Conservation (phyloP, 2,888 invertebrate genomes). For the Cerceris rybyensis region DNA sequence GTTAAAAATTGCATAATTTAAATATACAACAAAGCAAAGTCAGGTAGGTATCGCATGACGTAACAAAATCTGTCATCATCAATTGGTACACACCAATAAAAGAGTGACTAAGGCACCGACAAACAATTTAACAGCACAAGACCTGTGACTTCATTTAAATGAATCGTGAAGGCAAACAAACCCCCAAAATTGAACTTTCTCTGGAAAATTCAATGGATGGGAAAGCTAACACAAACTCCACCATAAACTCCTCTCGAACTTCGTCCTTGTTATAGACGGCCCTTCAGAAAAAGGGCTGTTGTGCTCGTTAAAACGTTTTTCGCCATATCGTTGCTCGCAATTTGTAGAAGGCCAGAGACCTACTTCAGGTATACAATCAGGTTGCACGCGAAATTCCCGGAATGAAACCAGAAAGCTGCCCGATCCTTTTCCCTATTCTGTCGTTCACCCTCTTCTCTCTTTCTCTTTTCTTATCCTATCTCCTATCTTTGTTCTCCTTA, state of each 20-base stretch:
- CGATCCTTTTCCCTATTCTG: conserved; percentile 16
- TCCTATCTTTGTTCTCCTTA: conserved; percentile 10
- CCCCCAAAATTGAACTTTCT: too few species aligned
- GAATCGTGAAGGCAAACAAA: too few species aligned
- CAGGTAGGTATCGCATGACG: too few species aligned
- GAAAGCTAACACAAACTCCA: not conserved
- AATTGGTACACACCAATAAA: too few species aligned
- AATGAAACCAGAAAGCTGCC: conserved; percentile 64
- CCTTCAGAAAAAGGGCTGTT: conserved; percentile 46
- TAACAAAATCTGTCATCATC: too few species aligned
- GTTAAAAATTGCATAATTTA: too few species aligned
- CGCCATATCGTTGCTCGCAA: conserved; percentile 67
- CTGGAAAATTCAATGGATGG: not conserved
- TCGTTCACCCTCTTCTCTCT: conserved; percentile 23
- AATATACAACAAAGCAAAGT: too few species aligned
- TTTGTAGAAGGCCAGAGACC: conserved; percentile 66
- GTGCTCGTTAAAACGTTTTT: conserved; percentile 75
- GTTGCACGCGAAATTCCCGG: conserved; percentile 70
- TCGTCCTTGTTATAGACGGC: conserved; percentile 56
- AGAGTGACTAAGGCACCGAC: too few species aligned
- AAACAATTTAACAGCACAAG: too few species aligned
- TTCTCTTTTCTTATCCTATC: conserved; percentile 8
- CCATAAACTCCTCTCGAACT: conserved; percentile 19
- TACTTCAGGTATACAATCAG: conserved; percentile 60
- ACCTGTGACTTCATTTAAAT: too few species aligned